These are phyloP conservation scores for Trichogramma pretiosum DNA, from an alignment of 1,140 invertebrate genomes.

Conservation along the genomic window DNA sequence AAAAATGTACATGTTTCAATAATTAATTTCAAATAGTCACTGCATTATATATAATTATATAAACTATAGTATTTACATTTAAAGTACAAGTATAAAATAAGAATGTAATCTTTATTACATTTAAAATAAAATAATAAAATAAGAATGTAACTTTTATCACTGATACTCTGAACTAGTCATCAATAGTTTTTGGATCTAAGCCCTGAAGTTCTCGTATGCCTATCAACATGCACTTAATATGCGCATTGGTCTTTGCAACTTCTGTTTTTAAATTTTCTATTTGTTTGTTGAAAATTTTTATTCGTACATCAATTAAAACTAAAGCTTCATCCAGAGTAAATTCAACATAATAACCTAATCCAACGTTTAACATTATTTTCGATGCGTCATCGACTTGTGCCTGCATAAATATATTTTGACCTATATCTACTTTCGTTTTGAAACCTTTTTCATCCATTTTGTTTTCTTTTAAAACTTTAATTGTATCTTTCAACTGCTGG, in stretches of 20 bases:
- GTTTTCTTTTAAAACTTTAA: slow-evolving; percentile 39
- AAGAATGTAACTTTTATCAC: not conserved
- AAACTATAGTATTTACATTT: not conserved
- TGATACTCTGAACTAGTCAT: not conserved
- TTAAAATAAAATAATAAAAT: not conserved
- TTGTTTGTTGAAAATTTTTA: slow-evolving; percentile 55
- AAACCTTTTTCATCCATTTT: slow-evolving; percentile 47
- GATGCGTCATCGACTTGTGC: slow-evolving; percentile 60
- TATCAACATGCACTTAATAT: slow-evolving; percentile 70
- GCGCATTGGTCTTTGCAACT: slow-evolving; percentile 61
- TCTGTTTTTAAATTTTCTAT: slow-evolving; percentile 54
- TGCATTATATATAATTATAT: too few relatives aligned
- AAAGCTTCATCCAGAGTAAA: slow-evolving; percentile 63
- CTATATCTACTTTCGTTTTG: slow-evolving; percentile 72
- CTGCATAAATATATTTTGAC: slow-evolving; percentile 67
- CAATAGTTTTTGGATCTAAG: slow-evolving; percentile 20
- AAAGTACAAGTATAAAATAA: not conserved
- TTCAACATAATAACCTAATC: slow-evolving; percentile 66
- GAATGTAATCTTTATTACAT: not conserved
- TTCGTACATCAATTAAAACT: slow-evolving; percentile 59
- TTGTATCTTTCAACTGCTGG: slow-evolving; percentile 58
- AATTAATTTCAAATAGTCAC: too few relatives aligned
- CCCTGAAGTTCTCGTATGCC: slow-evolving; percentile 53
- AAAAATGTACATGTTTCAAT: too few relatives aligned
- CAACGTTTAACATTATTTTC: slow-evolving; percentile 63